Evolutionary conservation across 2,113 vertebrate species (phyloP).

Genomic region (Sinocyclocheilus grahami): DNA sequence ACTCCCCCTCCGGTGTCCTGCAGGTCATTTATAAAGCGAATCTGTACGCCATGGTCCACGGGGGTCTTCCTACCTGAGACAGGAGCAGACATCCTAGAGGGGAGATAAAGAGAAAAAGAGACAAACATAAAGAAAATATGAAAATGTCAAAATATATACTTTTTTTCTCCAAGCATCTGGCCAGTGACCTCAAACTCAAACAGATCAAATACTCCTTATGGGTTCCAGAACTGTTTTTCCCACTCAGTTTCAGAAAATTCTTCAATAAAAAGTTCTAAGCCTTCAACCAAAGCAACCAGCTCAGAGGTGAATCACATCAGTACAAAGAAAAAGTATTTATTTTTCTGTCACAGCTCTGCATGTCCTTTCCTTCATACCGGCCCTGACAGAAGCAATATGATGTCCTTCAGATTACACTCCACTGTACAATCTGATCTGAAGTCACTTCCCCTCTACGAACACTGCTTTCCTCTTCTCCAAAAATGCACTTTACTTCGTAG

Average conservation of each 20-base stretch:
- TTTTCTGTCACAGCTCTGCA: background rate
- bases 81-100: constrained; percentile 69
- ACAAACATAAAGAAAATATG: background rate
- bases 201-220: background rate
- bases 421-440: background rate
- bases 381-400: background rate
- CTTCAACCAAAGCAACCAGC: background rate
- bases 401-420: background rate
- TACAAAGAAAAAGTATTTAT: background rate
- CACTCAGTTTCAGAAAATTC: background rate
- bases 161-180: too few relatives aligned
- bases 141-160: background rate
- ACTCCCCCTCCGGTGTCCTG: constrained; percentile 63
- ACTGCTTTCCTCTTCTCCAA: background rate
- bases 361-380: background rate
- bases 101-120: background rate
- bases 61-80: constrained; percentile 77
- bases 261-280: background rate
- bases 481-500: background rate
- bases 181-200: background rate
- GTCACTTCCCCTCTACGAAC: background rate
- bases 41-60: constrained; percentile 89
- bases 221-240: background rate
- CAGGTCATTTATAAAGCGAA: constrained; percentile 89
- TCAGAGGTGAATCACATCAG: background rate